Evolutionary conservation across 2,113 vertebrate genomes (phyloP).

Genomic region (Phaethon lepturus): DNA sequence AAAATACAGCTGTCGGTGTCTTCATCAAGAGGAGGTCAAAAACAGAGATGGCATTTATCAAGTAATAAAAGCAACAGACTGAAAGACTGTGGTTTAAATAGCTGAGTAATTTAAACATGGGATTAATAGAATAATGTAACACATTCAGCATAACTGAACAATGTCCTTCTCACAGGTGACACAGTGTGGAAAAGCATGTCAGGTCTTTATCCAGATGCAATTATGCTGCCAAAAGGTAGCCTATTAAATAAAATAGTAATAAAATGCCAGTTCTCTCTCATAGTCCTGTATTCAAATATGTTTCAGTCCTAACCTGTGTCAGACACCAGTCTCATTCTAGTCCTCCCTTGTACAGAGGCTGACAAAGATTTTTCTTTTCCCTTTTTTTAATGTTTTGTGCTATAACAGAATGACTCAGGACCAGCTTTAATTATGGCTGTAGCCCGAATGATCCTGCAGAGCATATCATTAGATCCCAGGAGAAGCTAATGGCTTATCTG

Average conservation of each 20-base stretch:
- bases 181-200: background rate
- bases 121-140: background rate
- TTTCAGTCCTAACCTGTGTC: background rate
- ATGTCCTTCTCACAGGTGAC: background rate
- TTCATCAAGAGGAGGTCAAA: background rate
- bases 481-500: slow-evolving; percentile 42
- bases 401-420: slow-evolving; percentile 14
- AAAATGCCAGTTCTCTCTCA: background rate
- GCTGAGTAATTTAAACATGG: background rate
- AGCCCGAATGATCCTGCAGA: background rate
- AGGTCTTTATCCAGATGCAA: background rate
- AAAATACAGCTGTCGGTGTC: background rate
- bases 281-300: background rate
- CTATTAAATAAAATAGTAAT: background rate
- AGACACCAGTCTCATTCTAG: background rate
- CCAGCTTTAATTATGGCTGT: background rate
- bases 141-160: background rate
- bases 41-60: background rate
- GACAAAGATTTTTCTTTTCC: background rate
- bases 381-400: background rate
- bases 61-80: background rate
- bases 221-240: background rate
- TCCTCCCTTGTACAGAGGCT: background rate
- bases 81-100: background rate
- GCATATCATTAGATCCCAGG: background rate